Conservation (phyloP, 2,113 vertebrate genomes). For the Mormoops blainvillei region DNA sequence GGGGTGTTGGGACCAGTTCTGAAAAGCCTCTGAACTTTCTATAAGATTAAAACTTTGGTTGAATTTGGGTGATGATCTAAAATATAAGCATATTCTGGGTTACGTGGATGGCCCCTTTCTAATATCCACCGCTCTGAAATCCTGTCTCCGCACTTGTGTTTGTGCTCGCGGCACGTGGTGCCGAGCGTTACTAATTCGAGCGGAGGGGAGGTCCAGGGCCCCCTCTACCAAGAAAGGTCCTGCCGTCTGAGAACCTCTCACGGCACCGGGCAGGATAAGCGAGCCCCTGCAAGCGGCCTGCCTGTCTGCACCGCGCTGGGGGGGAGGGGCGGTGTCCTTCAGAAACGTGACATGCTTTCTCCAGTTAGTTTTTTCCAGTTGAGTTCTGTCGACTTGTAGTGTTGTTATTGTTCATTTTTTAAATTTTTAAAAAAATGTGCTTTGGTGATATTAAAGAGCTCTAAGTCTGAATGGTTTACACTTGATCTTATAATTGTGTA, state of each 20-base stretch:
- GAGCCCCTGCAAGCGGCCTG: accelerated
- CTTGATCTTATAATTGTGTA: neutral
- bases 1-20: neutral
- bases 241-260: accelerated
- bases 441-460: neutral
- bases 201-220: accelerated
- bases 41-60: neutral
- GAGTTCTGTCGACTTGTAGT: neutral
- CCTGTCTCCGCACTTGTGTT: neutral
- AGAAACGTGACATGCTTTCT: neutral
- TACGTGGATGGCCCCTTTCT: neutral
- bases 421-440: neutral
- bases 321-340: accelerated
- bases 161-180: neutral
- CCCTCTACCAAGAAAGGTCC: accelerated
- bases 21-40: neutral
- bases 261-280: accelerated
- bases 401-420: neutral
- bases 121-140: accelerated
- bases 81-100: neutral
- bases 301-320: accelerated
- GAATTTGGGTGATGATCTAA: neutral
- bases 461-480: neutral
- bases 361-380: accelerated
- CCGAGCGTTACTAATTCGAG: too few species aligned